Evolutionary conservation across 2,113 vertebrate genomes (phyloP), one percentile per base, ranked within the genome.

Genomic region (Trematocara unimaculatum): DNA sequence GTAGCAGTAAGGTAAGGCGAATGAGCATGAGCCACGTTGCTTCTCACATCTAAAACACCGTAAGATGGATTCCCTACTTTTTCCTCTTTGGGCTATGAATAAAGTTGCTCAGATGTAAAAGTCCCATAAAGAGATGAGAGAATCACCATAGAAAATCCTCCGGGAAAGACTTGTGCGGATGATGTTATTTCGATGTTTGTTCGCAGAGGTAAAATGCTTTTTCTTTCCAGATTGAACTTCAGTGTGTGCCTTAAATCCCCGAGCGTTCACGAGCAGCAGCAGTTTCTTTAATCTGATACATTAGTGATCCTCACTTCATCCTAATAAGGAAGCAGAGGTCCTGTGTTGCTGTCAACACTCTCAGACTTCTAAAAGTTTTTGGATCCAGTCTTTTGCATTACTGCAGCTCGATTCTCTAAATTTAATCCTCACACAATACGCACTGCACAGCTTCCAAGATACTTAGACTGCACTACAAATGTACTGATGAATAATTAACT

Each of bases 401-500:
- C 42, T 72, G 53, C 31, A 35, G 74, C 80, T 83, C 29, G 18
- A 51, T 70, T 90, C 23, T 81, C 42, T 62, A 77, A 42, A 42
- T 77, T 64, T 60, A 80, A 79, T 82, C 53, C 70, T 51, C 55
- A 45, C 54, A 83, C 83, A 45, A 55, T 64, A 83, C 88, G 45
- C 35, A 38, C 20, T 33, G 56, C 47, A n/a, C 35, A 62, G 55
- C 45, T 40, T 85, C 74, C 12, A 83, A 60, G 54, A 84, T 29
- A 33, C 45, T 67, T 60, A 20, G 56, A 7, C 29, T 64, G 64
- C 33, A 72, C 35, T 82, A 84, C 60, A 78, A 47, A 81, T 81
- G 58, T 81, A 40, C 58, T 85, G 72, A 93, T 94, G 58, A 94
- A 93, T 95, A 92, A 94, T 93, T 89, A 92, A 92, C 79, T n/a